Evolutionary conservation across 2,888 invertebrate genomes (phyloP).

Genomic region (Phymatocera aterrima): DNA sequence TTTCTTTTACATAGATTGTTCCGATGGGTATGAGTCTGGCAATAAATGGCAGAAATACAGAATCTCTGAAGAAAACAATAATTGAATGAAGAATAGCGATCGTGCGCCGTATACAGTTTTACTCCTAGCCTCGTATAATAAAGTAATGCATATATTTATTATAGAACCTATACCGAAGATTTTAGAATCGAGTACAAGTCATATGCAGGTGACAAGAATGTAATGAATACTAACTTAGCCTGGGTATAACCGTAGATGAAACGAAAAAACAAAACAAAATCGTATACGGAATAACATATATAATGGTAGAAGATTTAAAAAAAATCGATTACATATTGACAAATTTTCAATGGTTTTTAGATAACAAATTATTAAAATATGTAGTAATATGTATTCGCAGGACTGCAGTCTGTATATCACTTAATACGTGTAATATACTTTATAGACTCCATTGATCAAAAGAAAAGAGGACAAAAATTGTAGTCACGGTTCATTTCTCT

Average conservation of each 20-base stretch:
- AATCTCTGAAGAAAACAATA: not conserved
- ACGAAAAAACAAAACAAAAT: no score
- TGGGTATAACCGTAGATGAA: conserved; percentile 42
- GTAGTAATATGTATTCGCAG: conserved; percentile 10
- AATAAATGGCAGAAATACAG: conserved; percentile 8
- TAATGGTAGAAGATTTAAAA: conserved; percentile 34
- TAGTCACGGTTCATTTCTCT: not conserved
- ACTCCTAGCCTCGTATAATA: conserved; percentile 24
- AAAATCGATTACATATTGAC: not conserved
- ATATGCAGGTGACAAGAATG: conserved; percentile 30
- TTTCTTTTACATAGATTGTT: not conserved
- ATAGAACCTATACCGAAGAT: conserved; percentile 13
- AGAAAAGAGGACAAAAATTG: not conserved
- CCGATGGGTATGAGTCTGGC: conserved; percentile 8
- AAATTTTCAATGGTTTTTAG: conserved; percentile 18
- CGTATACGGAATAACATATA: conserved; percentile 40
- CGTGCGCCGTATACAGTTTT: not conserved
- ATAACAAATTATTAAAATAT: no score
- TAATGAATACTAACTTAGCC: conserved; percentile 32
- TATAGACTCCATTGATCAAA: not conserved
- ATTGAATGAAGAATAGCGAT: not conserved
- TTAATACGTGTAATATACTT: conserved; percentile 10
- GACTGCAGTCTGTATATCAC: conserved; percentile 19
- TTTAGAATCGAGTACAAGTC: conserved; percentile 32
- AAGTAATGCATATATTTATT: not conserved